These are phyloP conservation scores for Rhodeus uyekii DNA, from an alignment of 2,797 vertebrate genomes.

Conservation along the genomic window DNA sequence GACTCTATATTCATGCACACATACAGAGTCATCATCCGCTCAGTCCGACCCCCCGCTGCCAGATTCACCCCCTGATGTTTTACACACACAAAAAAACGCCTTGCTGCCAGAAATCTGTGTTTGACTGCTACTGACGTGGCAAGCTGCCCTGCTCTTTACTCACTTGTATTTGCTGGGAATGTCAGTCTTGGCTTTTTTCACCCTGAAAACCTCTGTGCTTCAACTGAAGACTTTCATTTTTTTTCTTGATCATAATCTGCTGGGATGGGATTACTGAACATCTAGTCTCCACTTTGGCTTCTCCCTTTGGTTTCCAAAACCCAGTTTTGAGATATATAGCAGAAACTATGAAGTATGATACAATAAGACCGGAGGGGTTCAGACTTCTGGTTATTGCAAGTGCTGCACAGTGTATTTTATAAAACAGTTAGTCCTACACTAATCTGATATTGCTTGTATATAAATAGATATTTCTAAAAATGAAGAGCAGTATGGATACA, in stretches of 20 bases:
- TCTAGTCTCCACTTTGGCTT: neutral
- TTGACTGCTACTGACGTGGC: conserved; percentile 26
- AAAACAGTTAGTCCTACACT: neutral
- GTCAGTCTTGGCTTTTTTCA: neutral
- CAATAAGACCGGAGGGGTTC: conserved; percentile 15
- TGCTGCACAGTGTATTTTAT: neutral
- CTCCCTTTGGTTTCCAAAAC: neutral
- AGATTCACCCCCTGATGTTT: conserved; percentile 1
- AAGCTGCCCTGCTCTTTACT: conserved; percentile 7
- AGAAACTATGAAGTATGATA: conserved; percentile 23
- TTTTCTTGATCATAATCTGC: conserved; percentile 5
- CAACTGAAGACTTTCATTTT: conserved; percentile 7
- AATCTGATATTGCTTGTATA: neutral
- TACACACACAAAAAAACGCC: neutral
- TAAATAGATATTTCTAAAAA: neutral
- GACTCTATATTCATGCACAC: neutral
- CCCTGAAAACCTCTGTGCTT: neutral
- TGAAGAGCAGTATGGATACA: neutral
- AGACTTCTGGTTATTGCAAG: neutral
- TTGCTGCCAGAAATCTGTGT: neutral
- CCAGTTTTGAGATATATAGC: neutral
- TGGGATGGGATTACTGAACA: conserved; percentile 17
- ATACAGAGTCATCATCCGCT: neutral
- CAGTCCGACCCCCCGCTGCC: neutral
- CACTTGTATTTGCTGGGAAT: neutral